phyloP scores from a whole-genome alignment of 2,888 invertebrate species.

The Drosophila hawaiiensis region DNA sequence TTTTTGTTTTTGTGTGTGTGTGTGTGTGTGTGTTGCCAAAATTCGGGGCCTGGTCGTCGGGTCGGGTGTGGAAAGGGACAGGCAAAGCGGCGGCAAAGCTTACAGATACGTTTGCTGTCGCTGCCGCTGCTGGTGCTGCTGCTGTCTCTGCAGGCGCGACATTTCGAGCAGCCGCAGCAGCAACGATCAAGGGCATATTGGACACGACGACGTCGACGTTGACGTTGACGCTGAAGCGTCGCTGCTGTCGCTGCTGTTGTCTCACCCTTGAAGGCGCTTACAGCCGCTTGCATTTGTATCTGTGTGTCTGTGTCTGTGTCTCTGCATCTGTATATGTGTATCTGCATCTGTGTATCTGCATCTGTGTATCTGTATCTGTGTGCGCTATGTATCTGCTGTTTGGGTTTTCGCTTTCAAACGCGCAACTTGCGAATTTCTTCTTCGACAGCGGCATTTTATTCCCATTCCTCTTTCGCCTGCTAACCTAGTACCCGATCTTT shows the following conservation, averaged over 20 bases:
- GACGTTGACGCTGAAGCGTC: slow-evolving; percentile 29
- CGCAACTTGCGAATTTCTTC: slow-evolving; percentile 78
- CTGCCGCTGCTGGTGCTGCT: slow-evolving; percentile 2
- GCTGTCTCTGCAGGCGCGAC: slow-evolving; percentile 42
- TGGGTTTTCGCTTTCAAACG: slow-evolving; percentile 79
- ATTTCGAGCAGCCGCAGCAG: slow-evolving; percentile 57
- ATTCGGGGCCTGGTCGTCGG: slow-evolving; percentile 39
- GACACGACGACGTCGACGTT: slow-evolving; percentile 62
- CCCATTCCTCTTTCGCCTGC: slow-evolving; percentile 62
- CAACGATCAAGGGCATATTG: slow-evolving; percentile 82
- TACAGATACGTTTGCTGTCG: slow-evolving; percentile 57
- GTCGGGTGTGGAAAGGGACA: slow-evolving; percentile 44
- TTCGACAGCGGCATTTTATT: slow-evolving; percentile 49
- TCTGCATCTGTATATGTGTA: slow-evolving; percentile 19
- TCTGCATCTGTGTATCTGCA: slow-evolving; percentile 12
- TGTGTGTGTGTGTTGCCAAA: slow-evolving; percentile 67
- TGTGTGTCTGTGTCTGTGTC: background rate
- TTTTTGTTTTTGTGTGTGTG: slow-evolving; percentile 16
- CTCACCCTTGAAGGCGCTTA: slow-evolving; percentile 79
- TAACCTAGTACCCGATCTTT: slow-evolving; percentile 77
- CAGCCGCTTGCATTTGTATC: slow-evolving; percentile 54
- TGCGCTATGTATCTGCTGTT: slow-evolving; percentile 52
- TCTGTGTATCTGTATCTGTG: slow-evolving; percentile 16
- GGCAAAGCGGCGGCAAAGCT: slow-evolving; percentile 52
- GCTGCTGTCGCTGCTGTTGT: slow-evolving; percentile 38